These are phyloP conservation scores for Rynchops niger DNA, from an alignment of 2,113 vertebrate species.

Conservation along the genomic window DNA sequence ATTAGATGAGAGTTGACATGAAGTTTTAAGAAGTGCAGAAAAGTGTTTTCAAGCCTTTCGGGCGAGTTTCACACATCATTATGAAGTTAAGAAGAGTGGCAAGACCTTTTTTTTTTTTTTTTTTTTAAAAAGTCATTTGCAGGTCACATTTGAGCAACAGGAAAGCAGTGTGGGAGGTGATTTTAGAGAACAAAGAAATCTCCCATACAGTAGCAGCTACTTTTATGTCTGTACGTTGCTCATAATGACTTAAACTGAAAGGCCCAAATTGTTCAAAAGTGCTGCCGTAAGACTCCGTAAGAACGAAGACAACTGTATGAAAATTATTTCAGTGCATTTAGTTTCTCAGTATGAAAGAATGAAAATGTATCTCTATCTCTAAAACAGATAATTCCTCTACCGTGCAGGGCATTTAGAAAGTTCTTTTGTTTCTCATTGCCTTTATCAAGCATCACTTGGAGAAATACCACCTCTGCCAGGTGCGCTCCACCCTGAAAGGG, in stretches of 20 bases:
- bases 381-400: background rate
- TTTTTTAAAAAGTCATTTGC: constrained; percentile 18
- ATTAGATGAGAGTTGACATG: constrained; percentile 46
- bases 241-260: background rate
- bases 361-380: background rate
- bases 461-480: background rate
- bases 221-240: background rate
- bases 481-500: background rate
- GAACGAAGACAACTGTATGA: background rate
- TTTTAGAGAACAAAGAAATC: constrained; percentile 30
- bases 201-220: background rate
- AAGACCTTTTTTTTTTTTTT: background rate
- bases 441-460: background rate
- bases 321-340: background rate
- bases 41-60: constrained; percentile 54
- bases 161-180: constrained; percentile 11
- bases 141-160: constrained; percentile 59
- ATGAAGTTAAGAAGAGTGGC: background rate
- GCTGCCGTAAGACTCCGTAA: background rate
- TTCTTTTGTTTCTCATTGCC: background rate
- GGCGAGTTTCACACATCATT: constrained; percentile 59
- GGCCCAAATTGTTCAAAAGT: background rate
- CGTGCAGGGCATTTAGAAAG: background rate
- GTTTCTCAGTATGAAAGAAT: background rate
- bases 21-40: constrained; percentile 37